Percentiles rank a stretch among this genome's conserved stretches.
Conservation (phyloP, 1,140 invertebrate genomes). For the Rhysida immarginata region DNA sequence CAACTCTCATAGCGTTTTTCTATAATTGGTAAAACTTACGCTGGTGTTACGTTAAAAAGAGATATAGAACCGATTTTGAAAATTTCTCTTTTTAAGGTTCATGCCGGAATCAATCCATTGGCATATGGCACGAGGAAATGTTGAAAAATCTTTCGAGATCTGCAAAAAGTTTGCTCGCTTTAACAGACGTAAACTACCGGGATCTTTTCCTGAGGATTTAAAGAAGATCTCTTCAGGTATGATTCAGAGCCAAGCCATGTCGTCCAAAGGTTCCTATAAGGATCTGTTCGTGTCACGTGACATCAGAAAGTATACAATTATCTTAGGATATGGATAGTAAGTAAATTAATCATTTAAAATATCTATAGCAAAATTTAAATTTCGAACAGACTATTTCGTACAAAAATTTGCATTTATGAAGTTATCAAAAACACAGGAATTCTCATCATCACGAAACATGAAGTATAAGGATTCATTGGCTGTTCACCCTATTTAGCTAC, state of each 20-base stretch:
- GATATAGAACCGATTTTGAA: neutral
- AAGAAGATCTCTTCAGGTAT: neutral
- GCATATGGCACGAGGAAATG: neutral
- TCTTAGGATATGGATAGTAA: neutral
- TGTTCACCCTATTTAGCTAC: too few relatives aligned
- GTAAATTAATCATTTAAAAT: neutral
- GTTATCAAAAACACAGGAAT: too few relatives aligned
- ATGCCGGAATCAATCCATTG: neutral
- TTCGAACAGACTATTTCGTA: too few relatives aligned
- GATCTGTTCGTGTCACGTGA: neutral
- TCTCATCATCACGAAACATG: too few relatives aligned
- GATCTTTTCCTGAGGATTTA: neutral
- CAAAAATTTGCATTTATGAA: too few relatives aligned
- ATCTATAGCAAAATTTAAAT: neutral
- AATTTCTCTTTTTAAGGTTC: neutral
- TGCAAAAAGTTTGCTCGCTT: neutral
- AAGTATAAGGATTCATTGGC: too few relatives aligned
- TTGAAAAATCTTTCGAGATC: neutral
- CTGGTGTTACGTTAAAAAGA: too few relatives aligned
- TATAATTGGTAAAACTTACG: too few relatives aligned
- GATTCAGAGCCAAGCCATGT: neutral
- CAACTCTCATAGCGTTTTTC: too few relatives aligned
- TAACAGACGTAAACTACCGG: neutral
- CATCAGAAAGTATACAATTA: neutral
- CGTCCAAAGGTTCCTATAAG: neutral